These are phyloP conservation scores for Epinotia demarniana DNA, from an alignment of 2,888 invertebrate genomes.

Conservation along the genomic window DNA sequence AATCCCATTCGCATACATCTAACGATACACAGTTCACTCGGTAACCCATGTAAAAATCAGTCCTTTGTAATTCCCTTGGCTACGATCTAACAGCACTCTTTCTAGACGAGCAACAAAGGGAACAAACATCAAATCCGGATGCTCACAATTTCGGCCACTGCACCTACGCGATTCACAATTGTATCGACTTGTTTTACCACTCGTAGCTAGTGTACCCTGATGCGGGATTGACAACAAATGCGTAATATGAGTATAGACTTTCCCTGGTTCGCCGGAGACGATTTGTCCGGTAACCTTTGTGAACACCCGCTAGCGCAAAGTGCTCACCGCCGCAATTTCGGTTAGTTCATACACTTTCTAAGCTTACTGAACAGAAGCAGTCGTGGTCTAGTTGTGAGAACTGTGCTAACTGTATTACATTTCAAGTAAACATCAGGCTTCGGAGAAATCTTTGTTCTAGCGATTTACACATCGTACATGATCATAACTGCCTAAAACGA, in stretches of 20 bases:
- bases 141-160: constrained; percentile 25
- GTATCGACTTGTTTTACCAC: not conserved
- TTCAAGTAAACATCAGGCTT: constrained; percentile 6
- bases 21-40: not conserved
- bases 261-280: not conserved
- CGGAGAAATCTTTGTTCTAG: constrained; percentile 10
- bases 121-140: constrained; percentile 9
- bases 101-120: constrained; percentile 17
- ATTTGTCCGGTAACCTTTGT: not conserved
- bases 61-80: not conserved
- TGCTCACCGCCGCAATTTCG: constrained; percentile 36
- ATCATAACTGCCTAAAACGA: not conserved
- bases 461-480: not conserved
- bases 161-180: not conserved
- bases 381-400: constrained; percentile 27
- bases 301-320: constrained; percentile 18
- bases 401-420: constrained; percentile 23
- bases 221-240: not conserved
- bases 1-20: too few relatives aligned
- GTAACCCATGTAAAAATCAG: not conserved
- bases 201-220: not conserved
- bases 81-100: not conserved
- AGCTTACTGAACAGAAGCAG: constrained; percentile 12
- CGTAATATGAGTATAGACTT: not conserved
- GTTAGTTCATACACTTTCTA: constrained; percentile 22